Conservation (phyloP, 2,113 vertebrate genomes). For the Spea multiplicata region DNA sequence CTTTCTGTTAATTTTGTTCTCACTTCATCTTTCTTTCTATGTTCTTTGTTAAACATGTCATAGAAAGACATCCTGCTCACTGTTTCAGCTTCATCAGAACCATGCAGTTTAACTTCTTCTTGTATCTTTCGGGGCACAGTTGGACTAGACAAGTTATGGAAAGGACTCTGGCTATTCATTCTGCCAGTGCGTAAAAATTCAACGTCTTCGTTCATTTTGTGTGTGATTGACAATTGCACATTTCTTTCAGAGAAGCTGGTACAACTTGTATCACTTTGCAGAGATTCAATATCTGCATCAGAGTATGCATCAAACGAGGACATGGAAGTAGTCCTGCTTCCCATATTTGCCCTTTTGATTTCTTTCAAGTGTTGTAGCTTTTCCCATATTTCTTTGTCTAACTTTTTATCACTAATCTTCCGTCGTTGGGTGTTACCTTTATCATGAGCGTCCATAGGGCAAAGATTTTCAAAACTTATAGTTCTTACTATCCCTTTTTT, state of each 20-base stretch:
- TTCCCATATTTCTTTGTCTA: constrained; percentile 82
- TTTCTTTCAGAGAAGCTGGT: constrained; percentile 54
- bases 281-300: constrained; percentile 70
- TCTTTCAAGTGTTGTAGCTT: constrained; percentile 84
- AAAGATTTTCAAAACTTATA: constrained; percentile 74
- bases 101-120: neutral
- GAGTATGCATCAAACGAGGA: constrained; percentile 71
- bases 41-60: neutral
- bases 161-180: too few relatives aligned
- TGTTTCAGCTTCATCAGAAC: neutral
- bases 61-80: neutral
- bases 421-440: constrained; percentile 52
- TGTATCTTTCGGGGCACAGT: neutral
- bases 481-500: constrained; percentile 71
- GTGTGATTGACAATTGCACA: too few relatives aligned
- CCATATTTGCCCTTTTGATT: constrained; percentile 72
- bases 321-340: constrained; percentile 73
- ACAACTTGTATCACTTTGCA: constrained; percentile 66
- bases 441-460: constrained; percentile 47
- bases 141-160: too few relatives aligned
- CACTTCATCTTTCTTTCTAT: neutral
- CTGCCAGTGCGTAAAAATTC: too few relatives aligned
- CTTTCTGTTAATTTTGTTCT: neutral
- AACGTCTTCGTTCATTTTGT: too few relatives aligned
- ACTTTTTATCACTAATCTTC: constrained; percentile 66